Evolutionary conservation across 2,113 vertebrate genomes (phyloP), one percentile per base, ranked within the genome.

Genomic region (Calidris pygmaea): DNA sequence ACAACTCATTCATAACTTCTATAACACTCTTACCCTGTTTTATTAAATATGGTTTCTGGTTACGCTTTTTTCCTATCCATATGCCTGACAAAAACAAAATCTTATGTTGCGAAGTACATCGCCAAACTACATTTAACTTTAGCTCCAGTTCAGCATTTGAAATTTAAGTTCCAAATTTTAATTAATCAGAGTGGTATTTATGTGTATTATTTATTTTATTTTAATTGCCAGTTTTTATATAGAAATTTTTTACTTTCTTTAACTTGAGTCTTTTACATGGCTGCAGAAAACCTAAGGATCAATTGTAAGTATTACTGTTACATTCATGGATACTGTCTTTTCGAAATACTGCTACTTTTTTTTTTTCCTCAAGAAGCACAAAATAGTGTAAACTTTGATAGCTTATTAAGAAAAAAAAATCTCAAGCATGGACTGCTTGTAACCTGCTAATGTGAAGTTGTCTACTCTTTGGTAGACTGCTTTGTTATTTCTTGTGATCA

Each of bases 241-340:
- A 43, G 7, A n/a, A 17, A 7, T 45, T 14, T 41, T 66, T 87
- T 83, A 89, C 47, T 98, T 98, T 98, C 99, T 99, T 99, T 98
- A 98, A 99, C 98, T 93, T 45, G 34, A 48, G 48, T 65, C 88
- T 55, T 87, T 87, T 96, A 99, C 98, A 99, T 99, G 99, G 99
- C 87, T 99, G 98, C 96, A 98, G 99, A 85, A 99, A 99, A 98
- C 99, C 99, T 37, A 99, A 99, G 97, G 99, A 99, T 97, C 99
- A 99, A 94, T 62, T 98, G 99, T 99, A 98, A 99, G 99, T 99
- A 95, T 87, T 88, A 27, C 55, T 8, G 3, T 72, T 76, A 13
- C 5, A 41, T 75, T 83, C 47, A 32, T 56, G 16, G 35, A 43
- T 74, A 35, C 37, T 21, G 1, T 53, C 10, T 55, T 85, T 78